Conservation (phyloP, 2,113 vertebrate species). For the Prionailurus viverrinus region DNA sequence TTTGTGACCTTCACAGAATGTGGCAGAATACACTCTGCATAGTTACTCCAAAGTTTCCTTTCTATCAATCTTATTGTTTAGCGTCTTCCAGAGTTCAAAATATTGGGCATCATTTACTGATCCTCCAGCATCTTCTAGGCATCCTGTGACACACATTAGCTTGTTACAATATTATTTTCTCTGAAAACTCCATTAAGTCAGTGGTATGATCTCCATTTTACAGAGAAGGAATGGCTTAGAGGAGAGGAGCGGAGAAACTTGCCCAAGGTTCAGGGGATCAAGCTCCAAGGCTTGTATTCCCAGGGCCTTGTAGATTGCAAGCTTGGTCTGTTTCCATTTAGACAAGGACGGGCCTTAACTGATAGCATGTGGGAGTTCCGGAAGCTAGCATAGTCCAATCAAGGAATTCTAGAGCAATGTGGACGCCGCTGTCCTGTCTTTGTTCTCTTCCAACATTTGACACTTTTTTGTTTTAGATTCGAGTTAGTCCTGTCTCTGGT, state of each 20-base stretch:
- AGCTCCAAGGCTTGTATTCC: not conserved
- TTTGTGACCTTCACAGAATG: not conserved
- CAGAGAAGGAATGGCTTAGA: not conserved
- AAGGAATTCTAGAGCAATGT: not conserved
- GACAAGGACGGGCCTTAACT: not conserved
- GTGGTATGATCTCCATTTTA: not conserved
- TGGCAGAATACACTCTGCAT: not conserved
- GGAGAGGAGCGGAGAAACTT: not conserved
- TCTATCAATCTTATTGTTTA: not conserved
- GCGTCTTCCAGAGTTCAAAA: conserved; percentile 48
- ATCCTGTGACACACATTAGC: not conserved
- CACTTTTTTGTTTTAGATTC: not conserved
- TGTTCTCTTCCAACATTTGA: not conserved
- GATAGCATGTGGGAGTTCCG: not conserved
- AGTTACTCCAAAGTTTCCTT: not conserved
- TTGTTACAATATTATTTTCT: not conserved
- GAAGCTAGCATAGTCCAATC: not conserved
- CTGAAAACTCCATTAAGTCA: not conserved
- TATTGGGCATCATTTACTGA: not conserved
- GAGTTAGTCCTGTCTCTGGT: not conserved
- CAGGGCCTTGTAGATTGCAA: not conserved
- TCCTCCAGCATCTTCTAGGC: not conserved
- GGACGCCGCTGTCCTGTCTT: not conserved
- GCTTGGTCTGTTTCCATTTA: not conserved
- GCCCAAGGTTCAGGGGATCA: not conserved